Evolutionary conservation across 2,888 invertebrate species (phyloP).

Genomic region (Nasonia oneida): DNA sequence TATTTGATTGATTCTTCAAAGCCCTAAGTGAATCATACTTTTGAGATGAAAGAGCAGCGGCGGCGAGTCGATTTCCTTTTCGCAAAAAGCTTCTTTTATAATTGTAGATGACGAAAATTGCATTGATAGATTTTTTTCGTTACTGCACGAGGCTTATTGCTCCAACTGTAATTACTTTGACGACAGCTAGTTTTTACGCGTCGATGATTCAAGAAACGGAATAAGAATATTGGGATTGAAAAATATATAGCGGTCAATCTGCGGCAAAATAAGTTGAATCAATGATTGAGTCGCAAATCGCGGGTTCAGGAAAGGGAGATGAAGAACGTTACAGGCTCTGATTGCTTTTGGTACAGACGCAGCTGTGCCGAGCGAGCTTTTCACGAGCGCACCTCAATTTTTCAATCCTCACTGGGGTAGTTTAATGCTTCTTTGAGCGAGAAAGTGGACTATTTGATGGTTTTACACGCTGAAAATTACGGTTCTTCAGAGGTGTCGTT

Average conservation of each 20-base stretch:
- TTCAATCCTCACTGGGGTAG: conserved; percentile 35
- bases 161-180: too few relatives aligned
- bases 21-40: neutral
- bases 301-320: conserved; percentile 31
- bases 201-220: too few relatives aligned
- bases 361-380: conserved; percentile 63
- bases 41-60: conserved; percentile 25
- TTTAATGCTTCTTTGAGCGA: conserved; percentile 6
- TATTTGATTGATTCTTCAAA: conserved; percentile 35
- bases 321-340: conserved; percentile 64
- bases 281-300: neutral
- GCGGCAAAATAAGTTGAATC: conserved; percentile 10
- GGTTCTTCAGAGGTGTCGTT: neutral
- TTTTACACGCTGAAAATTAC: conserved; percentile 24
- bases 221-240: neutral
- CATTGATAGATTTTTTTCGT: too few relatives aligned
- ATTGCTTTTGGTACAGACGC: conserved; percentile 65
- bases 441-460: conserved; percentile 8
- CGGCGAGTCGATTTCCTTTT: neutral
- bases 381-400: conserved; percentile 51
- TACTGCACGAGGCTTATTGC: too few relatives aligned
- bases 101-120: too few relatives aligned
- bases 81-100: neutral
- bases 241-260: neutral
- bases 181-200: too few relatives aligned